phyloP scores from a whole-genome alignment of 2,797 vertebrate genomes.

The Gallinago nigripennis region DNA sequence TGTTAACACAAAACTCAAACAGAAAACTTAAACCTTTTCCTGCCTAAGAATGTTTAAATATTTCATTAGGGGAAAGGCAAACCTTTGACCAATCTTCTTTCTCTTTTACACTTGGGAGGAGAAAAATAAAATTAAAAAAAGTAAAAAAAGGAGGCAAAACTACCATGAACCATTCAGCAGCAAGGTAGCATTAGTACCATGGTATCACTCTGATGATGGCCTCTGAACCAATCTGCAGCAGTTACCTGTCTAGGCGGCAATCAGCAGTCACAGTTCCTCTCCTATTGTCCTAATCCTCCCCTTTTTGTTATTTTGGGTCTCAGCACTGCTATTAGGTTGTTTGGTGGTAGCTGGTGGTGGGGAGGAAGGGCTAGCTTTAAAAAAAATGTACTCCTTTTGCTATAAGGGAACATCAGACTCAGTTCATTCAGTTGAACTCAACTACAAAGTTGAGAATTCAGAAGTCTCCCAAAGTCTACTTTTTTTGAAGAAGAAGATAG shows the following conservation, averaged over 20 bases:
- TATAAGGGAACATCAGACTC: background rate
- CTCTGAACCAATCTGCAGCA: background rate
- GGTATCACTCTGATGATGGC: background rate
- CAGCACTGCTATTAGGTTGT: background rate
- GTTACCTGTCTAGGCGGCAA: background rate
- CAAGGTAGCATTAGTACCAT: background rate
- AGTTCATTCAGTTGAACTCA: background rate
- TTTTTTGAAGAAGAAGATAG: background rate
- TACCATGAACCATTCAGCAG: background rate
- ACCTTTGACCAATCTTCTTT: background rate
- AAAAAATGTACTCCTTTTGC: background rate
- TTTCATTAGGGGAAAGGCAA: background rate
- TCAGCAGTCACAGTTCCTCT: background rate
- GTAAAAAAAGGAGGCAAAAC: background rate
- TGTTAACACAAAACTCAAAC: background rate
- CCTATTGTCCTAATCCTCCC: background rate
- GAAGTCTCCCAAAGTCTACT: background rate
- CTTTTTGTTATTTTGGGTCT: background rate
- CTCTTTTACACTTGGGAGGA: rapidly evolving
- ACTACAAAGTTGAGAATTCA: background rate
- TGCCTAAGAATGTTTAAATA: background rate
- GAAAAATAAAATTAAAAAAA: too few species aligned
- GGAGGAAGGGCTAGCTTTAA: background rate
- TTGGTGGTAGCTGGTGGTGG: background rate
- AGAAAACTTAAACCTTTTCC: background rate